Percentiles rank a stretch among this genome's conserved stretches.
phyloP scores from a whole-genome alignment of 1,140 invertebrate species.

The Heliconius nattereri region DNA sequence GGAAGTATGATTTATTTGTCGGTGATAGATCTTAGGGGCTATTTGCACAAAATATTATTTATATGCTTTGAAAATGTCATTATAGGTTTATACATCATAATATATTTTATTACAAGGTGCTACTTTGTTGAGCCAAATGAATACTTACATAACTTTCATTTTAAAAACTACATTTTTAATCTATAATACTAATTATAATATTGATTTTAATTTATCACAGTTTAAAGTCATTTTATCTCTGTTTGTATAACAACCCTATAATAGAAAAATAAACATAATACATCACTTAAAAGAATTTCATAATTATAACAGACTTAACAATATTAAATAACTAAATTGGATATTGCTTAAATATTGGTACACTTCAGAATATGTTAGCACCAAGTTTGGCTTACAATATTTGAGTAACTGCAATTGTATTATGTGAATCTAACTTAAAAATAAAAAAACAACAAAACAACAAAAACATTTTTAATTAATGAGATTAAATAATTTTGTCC shows the following conservation, averaged over 20 bases:
- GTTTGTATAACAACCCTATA: slow-evolving; percentile 3
- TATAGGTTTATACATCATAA: not conserved
- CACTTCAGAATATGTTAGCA: not conserved
- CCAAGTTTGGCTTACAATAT: slow-evolving; percentile 4
- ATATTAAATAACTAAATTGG: not conserved
- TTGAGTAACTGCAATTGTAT: not conserved
- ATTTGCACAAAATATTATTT: slow-evolving; percentile 10
- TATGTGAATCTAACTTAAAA: not conserved
- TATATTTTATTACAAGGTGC: not conserved
- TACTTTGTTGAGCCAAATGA: not conserved
- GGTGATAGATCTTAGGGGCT: not conserved
- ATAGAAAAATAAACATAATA: not conserved
- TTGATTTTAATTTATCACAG: slow-evolving; percentile 13
- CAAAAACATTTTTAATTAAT: not conserved
- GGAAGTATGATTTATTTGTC: slow-evolving; percentile 12
- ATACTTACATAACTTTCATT: not conserved
- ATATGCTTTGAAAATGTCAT: not conserved
- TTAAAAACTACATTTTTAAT: not conserved
- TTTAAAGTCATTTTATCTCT: not conserved
- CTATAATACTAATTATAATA: not conserved
- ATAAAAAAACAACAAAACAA: no score
- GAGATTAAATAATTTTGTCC: not conserved
- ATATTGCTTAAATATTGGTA: slow-evolving; percentile 7
- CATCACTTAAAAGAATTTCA: not conserved
- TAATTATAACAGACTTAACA: not conserved